phyloP scores from a whole-genome alignment of 2,797 vertebrate species.

The Erithacus rubecula region DNA sequence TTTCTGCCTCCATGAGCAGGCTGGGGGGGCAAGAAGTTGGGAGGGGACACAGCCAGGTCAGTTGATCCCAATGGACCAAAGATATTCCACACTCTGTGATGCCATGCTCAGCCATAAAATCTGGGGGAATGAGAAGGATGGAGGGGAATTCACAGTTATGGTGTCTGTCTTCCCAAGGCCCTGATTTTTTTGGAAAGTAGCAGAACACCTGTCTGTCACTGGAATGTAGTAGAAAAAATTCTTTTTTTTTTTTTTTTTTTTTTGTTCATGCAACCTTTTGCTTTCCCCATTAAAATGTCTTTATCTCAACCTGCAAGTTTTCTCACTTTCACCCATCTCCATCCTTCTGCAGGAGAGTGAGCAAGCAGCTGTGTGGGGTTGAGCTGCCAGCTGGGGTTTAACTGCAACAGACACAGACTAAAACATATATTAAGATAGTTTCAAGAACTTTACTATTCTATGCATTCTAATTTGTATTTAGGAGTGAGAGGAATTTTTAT shows the following conservation, averaged over 20 bases:
- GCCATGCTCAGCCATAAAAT: not conserved
- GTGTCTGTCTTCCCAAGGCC: not conserved
- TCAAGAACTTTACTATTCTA: not conserved
- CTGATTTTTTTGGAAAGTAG: not conserved
- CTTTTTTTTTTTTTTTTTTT: not conserved
- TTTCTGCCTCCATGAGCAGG: not conserved
- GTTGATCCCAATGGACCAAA: not conserved
- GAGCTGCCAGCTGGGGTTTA: not conserved
- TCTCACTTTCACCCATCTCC: not conserved
- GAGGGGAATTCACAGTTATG: fast-evolving
- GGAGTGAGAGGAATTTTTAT: not conserved
- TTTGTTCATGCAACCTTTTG: not conserved
- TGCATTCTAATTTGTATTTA: not conserved
- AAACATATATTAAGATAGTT: not conserved
- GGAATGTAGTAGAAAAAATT: not conserved
- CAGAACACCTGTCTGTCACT: not conserved
- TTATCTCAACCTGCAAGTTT: not conserved
- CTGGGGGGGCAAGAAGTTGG: not conserved
- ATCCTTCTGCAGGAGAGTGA: not conserved
- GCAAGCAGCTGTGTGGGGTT: fast-evolving
- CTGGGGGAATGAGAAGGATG: not conserved
- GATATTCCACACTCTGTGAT: not conserved
- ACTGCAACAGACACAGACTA: not conserved
- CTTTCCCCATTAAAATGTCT: not conserved
- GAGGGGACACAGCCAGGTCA: not conserved